Evolutionary conservation across 2,797 vertebrate species (phyloP).

Genomic region (Smutsia temminckii): DNA sequence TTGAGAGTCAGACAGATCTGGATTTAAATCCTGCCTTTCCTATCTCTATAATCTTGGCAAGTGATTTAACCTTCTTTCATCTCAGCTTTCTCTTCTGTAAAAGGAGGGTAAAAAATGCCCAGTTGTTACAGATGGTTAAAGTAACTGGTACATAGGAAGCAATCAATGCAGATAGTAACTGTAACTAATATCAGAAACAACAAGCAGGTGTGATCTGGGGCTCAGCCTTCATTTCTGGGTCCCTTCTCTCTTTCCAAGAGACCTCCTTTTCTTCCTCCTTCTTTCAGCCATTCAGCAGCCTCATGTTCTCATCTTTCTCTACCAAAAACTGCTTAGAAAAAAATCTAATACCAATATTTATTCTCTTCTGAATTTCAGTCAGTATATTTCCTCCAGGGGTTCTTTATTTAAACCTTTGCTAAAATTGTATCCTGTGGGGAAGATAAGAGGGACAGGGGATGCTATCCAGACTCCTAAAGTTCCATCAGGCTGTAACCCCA

Average conservation of each 20-base stretch:
- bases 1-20: background rate
- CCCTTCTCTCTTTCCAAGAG: background rate
- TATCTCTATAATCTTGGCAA: background rate
- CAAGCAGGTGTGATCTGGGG: background rate
- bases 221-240: background rate
- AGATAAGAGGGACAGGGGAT: background rate
- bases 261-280: background rate
- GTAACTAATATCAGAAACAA: background rate
- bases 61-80: background rate
- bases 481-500: background rate
- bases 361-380: background rate
- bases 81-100: constrained; percentile 42
- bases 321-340: background rate
- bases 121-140: constrained; percentile 1
- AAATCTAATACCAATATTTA: background rate
- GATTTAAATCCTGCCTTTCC: constrained; percentile 35
- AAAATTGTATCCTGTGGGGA: background rate
- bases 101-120: background rate
- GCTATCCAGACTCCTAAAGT: background rate
- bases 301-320: background rate
- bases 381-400: background rate
- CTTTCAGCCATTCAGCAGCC: background rate
- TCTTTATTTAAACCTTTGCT: background rate
- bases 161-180: background rate
- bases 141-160: background rate